Evolutionary conservation across 2,797 vertebrate genomes (phyloP).

Genomic region (Cuniculus paca): DNA sequence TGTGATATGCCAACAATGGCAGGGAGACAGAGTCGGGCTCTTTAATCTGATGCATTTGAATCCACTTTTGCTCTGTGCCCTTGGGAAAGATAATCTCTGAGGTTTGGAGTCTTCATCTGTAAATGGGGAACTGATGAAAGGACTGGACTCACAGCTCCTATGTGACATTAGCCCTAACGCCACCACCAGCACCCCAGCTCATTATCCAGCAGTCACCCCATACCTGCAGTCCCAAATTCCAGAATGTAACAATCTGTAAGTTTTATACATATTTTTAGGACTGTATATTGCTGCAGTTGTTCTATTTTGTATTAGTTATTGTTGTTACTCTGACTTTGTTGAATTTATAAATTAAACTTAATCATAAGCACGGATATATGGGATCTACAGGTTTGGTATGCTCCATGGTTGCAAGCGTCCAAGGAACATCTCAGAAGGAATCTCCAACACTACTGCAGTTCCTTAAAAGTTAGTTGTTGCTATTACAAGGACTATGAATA

Average conservation of each 20-base stretch:
- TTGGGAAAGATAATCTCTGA: background rate
- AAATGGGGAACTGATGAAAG: background rate
- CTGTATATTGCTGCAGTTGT: background rate
- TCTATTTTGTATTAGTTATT: background rate
- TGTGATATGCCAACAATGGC: rapidly evolving
- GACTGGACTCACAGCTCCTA: background rate
- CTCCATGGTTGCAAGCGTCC: background rate
- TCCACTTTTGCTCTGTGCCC: background rate
- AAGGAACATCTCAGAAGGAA: background rate
- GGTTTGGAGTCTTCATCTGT: background rate
- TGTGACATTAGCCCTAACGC: background rate
- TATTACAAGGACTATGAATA: background rate
- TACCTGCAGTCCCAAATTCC: too few relatives aligned
- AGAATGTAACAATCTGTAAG: background rate
- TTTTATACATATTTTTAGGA: background rate
- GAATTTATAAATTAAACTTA: background rate
- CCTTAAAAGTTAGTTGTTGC: background rate
- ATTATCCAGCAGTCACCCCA: background rate
- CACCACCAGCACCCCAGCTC: background rate
- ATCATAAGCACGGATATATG: too few relatives aligned
- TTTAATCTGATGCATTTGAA: background rate
- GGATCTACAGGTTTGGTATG: background rate
- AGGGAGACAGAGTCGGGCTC: background rate
- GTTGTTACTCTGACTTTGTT: background rate
- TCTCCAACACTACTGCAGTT: too few relatives aligned